A percentile compares a stretch with the other conserved stretches of the same genome.
phyloP scores from a whole-genome alignment of 2,888 invertebrate species.

The Clanis bilineata region DNA sequence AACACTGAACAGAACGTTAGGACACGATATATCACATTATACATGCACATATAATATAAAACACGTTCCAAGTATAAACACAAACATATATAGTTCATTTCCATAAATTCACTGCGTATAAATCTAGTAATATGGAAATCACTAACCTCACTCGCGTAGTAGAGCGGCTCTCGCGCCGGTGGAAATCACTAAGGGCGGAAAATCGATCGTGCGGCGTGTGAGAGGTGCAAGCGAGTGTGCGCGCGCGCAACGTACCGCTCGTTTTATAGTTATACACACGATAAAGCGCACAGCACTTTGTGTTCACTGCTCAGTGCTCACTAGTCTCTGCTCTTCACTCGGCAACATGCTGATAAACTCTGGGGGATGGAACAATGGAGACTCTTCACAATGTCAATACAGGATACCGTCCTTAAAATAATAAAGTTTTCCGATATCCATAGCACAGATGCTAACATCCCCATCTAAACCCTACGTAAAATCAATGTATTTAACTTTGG shows the following conservation, averaged over 20 bases:
- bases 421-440: background rate
- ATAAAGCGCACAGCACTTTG: conserved; percentile 57
- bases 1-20: background rate
- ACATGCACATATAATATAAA: conserved; percentile 7
- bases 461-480: too few species aligned
- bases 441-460: too few species aligned
- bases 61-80: conserved; percentile 29
- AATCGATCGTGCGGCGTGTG: conserved; percentile 62
- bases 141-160: conserved; percentile 73
- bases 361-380: conserved; percentile 23
- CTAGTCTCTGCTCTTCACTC: background rate
- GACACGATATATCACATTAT: background rate
- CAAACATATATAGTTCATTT: conserved; percentile 17
- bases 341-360: conserved; percentile 6
- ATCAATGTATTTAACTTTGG: too few species aligned
- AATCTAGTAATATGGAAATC: conserved; percentile 42
- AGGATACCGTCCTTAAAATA: background rate
- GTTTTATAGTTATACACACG: conserved; percentile 63
- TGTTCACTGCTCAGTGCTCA: conserved; percentile 33
- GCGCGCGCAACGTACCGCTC: conserved; percentile 62
- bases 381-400: background rate
- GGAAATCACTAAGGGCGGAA: conserved; percentile 60
- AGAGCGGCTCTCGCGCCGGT: conserved; percentile 60
- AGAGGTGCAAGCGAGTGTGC: conserved; percentile 68
- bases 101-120: conserved; percentile 26